A percentile compares a stretch with the other conserved stretches of the same genome.
These are phyloP conservation scores for Tigriopus californicus DNA, from an alignment of 2,888 invertebrate genomes.

Conservation along the genomic window DNA sequence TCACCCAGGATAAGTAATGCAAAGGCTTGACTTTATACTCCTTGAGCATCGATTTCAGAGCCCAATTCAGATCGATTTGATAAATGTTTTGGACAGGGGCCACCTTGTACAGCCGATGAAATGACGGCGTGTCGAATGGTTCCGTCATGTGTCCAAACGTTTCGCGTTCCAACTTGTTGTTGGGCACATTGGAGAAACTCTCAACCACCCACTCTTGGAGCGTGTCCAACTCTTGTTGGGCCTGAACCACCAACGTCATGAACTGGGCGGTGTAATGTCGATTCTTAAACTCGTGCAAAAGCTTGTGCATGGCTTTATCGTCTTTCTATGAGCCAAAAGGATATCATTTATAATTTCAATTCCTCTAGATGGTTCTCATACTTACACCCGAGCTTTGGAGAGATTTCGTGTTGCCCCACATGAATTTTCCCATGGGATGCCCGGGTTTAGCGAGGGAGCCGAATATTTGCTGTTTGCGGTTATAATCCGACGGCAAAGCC, in stretches of 20 bases:
- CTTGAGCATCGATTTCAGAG: slow-evolving; percentile 39
- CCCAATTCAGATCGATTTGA: slow-evolving; percentile 45
- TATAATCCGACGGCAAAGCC: background rate
- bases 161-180: slow-evolving; percentile 6
- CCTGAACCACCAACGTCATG: slow-evolving; percentile 67
- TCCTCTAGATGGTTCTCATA: too few species aligned
- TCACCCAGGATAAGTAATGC: slow-evolving; percentile 52
- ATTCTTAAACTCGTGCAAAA: slow-evolving; percentile 51
- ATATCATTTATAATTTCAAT: too few species aligned
- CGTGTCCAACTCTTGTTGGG: slow-evolving; percentile 23
- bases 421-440: slow-evolving; percentile 49
- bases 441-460: slow-evolving; percentile 43
- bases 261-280: slow-evolving; percentile 66
- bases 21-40: slow-evolving; percentile 56
- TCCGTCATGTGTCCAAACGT: slow-evolving; percentile 26
- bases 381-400: slow-evolving; percentile 38
- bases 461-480: slow-evolving; percentile 44
- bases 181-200: slow-evolving; percentile 18
- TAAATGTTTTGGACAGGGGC: slow-evolving; percentile 52
- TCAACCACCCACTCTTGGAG: slow-evolving; percentile 18
- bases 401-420: slow-evolving; percentile 64
- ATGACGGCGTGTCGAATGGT: slow-evolving; percentile 37
- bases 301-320: slow-evolving; percentile 35
- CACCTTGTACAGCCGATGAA: slow-evolving; percentile 41
- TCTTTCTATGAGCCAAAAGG: background rate